Evolutionary conservation across 2,113 vertebrate species (phyloP).

Genomic region (Cryptomyrus ogoouensis): DNA sequence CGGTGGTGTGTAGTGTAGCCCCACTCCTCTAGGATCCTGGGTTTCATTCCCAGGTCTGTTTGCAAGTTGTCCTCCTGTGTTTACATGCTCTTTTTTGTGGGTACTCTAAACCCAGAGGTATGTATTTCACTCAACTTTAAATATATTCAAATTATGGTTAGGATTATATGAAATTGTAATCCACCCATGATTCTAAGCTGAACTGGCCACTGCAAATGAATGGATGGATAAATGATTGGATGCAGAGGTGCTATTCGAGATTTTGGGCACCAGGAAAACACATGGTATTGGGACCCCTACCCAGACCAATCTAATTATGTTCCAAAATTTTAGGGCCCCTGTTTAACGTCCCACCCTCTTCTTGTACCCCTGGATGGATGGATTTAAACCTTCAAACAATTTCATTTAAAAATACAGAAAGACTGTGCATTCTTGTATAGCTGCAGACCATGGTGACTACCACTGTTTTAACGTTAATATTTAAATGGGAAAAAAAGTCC

Average conservation of each 20-base stretch:
- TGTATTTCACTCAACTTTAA: background rate
- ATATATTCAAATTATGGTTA: background rate
- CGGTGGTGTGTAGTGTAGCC: background rate
- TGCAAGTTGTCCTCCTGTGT: background rate
- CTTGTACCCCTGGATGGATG: background rate
- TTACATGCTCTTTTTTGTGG: background rate
- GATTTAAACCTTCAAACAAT: background rate
- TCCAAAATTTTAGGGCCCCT: background rate
- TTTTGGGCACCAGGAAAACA: background rate
- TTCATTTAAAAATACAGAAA: background rate
- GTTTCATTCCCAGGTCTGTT: background rate
- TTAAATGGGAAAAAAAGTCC: background rate
- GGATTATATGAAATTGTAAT: background rate
- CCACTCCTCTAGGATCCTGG: background rate
- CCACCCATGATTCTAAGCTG: background rate
- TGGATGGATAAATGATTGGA: background rate
- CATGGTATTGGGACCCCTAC: background rate
- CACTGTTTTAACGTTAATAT: background rate
- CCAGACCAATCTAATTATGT: background rate
- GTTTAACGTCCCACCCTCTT: background rate
- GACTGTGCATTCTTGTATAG: background rate
- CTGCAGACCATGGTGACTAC: background rate
- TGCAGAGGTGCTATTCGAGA: background rate
- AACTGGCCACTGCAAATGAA: background rate
- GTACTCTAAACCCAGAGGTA: background rate